Conservation (phyloP, 1,140 invertebrate species). For the Meloidogyne hapla region DNA sequence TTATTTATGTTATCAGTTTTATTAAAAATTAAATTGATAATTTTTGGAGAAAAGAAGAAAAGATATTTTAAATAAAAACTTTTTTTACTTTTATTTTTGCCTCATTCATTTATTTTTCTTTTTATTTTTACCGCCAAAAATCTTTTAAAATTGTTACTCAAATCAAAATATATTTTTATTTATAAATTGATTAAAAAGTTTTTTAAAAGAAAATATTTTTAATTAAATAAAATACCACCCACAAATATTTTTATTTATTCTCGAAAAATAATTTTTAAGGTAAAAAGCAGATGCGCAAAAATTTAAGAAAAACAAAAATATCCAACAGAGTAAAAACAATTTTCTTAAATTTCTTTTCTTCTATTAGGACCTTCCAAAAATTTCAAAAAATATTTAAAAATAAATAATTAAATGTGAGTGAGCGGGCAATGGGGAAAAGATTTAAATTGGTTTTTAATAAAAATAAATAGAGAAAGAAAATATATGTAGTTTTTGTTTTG, state of each 20-base stretch:
- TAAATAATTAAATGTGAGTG: slow-evolving; percentile 3
- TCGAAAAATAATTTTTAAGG: background rate
- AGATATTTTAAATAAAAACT: background rate
- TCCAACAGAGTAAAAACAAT: background rate
- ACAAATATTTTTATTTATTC: background rate
- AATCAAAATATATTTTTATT: background rate
- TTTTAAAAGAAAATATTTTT: too few relatives aligned
- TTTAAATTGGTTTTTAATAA: background rate
- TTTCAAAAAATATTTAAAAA: background rate
- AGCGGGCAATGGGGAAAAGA: background rate
- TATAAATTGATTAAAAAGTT: background rate
- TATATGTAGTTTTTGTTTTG: too few relatives aligned
- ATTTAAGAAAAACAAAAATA: background rate
- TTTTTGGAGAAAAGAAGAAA: too few relatives aligned
- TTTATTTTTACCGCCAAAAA: background rate
- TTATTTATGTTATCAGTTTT: too few relatives aligned
- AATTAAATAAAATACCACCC: too few relatives aligned
- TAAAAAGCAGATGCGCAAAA: background rate
- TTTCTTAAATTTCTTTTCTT: background rate
- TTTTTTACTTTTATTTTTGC: background rate
- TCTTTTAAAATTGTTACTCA: background rate
- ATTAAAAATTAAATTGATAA: too few relatives aligned
- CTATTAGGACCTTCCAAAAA: background rate
- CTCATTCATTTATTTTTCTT: background rate
- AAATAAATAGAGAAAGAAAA: too few relatives aligned